These are phyloP conservation scores for Chiloscyllium plagiosum DNA, from an alignment of 2,113 vertebrate genomes.

Conservation along the genomic window DNA sequence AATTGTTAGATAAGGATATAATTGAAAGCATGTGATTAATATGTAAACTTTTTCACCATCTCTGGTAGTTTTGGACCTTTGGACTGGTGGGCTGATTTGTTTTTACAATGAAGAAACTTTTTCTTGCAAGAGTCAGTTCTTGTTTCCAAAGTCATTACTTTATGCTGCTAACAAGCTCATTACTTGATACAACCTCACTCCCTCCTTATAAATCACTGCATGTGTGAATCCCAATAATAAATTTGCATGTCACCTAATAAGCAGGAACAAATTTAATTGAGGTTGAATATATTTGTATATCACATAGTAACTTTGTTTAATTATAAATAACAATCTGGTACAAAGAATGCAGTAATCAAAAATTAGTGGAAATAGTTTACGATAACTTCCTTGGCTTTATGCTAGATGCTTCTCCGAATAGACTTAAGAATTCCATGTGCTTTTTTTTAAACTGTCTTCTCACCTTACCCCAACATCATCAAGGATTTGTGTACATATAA, in stretches of 20 bases:
- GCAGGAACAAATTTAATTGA: slow-evolving; percentile 19
- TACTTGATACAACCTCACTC: not conserved
- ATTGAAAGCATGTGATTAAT: not conserved
- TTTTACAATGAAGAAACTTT: not conserved
- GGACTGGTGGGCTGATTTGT: not conserved
- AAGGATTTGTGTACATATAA: not conserved
- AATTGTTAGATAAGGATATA: not conserved
- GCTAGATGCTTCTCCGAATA: not conserved
- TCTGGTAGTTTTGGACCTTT: not conserved
- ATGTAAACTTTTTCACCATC: not conserved
- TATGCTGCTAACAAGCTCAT: slow-evolving; percentile 8
- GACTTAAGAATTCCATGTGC: not conserved
- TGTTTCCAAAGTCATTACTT: not conserved
- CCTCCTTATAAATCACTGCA: slow-evolving; percentile 19
- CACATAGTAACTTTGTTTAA: not conserved
- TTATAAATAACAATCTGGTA: not conserved
- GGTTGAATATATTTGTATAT: slow-evolving; percentile 15
- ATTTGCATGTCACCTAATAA: slow-evolving; percentile 14
- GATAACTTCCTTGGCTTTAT: not conserved
- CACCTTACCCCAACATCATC: not conserved
- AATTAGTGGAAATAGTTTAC: not conserved
- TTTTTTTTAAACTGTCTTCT: not conserved
- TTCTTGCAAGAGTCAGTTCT: not conserved
- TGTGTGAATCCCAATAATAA: not conserved
- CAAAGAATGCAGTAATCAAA: not conserved